Percentiles rank a stretch among this genome's conserved stretches.
Evolutionary conservation across 2,797 vertebrate genomes (phyloP).

Genomic region (Macropodus opercularis): DNA sequence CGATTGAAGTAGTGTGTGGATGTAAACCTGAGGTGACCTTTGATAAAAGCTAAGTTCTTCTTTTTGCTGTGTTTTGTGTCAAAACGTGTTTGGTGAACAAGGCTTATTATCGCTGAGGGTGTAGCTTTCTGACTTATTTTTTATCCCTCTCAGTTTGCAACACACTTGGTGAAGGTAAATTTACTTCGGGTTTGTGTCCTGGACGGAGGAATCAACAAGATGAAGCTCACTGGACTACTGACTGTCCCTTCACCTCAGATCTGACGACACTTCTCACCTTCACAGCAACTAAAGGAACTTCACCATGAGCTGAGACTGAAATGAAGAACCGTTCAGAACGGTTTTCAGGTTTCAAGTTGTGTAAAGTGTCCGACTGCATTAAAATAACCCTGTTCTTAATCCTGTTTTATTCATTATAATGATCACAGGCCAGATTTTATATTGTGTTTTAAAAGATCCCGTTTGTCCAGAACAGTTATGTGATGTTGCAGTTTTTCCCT

Average conservation of each 20-base stretch:
- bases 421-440: not conserved
- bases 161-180: constrained; percentile 91
- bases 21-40: too few species aligned
- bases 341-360: not conserved
- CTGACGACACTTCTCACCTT: constrained; percentile 65
- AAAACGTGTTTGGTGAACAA: too few species aligned
- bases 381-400: not conserved
- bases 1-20: too few species aligned
- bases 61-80: too few species aligned
- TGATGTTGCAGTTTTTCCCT: constrained; percentile 20
- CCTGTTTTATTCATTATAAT: not conserved
- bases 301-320: constrained; percentile 3
- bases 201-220: constrained; percentile 96
- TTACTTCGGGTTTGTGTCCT: constrained; percentile 92
- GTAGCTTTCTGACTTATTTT: too few species aligned
- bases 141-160: constrained; percentile 87
- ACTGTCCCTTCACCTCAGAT: constrained; percentile 96
- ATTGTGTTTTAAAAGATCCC: constrained; percentile 10
- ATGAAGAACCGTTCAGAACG: not conserved
- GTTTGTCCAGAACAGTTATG: not conserved
- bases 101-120: too few species aligned
- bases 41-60: too few species aligned
- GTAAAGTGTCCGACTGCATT: not conserved
- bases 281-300: not conserved
- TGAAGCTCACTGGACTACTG: constrained; percentile 94